Evolutionary conservation across 2,113 vertebrate species (phyloP).

Genomic region (Sorex fumeus): DNA sequence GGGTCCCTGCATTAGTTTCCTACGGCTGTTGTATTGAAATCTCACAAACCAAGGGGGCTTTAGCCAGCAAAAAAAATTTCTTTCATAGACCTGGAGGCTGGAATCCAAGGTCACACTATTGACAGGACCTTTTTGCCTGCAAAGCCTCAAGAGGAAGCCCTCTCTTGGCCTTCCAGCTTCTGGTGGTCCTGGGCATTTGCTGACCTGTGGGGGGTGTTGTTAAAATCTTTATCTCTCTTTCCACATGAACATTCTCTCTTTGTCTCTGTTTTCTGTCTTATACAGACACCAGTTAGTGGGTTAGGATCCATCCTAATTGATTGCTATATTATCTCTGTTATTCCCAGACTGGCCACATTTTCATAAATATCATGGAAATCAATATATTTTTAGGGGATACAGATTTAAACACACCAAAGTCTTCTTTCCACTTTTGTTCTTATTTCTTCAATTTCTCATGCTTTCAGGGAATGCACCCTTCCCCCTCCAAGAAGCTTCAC

Average conservation of each 20-base stretch:
- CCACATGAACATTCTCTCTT: background rate
- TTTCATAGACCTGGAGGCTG: background rate
- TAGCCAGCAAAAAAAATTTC: background rate
- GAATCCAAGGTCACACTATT: background rate
- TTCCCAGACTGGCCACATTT: background rate
- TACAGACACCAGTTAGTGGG: background rate
- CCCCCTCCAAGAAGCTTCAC: background rate
- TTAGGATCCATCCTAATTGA: background rate
- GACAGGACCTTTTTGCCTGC: background rate
- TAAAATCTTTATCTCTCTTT: background rate
- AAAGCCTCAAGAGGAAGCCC: background rate
- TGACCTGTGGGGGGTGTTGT: background rate
- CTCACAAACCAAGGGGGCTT: background rate
- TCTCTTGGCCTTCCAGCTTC: too few species aligned
- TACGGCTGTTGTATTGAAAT: background rate
- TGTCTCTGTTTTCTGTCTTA: background rate
- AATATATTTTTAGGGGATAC: background rate
- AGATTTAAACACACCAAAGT: background rate
- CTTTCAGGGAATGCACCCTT: too few species aligned
- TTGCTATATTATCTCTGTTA: background rate
- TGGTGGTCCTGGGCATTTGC: background rate
- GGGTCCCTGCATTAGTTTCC: background rate
- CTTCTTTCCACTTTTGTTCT: background rate
- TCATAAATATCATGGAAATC: background rate
- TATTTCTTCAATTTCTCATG: background rate